These are phyloP conservation scores for Microcebus griseorufus DNA, from an alignment of 2,113 vertebrate species.

Conservation along the genomic window DNA sequence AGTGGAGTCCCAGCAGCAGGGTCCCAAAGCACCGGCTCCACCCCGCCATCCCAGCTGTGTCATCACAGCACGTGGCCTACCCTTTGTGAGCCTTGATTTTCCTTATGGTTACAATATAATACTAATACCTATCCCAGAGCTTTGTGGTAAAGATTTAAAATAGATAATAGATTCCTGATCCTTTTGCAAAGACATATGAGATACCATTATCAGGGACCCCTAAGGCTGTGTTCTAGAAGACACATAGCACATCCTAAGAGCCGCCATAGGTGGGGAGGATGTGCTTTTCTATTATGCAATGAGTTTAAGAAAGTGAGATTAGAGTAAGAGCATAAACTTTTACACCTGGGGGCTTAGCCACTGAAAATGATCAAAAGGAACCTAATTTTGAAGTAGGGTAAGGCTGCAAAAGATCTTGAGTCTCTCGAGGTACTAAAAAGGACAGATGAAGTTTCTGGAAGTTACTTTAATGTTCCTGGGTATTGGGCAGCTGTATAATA, in stretches of 20 bases:
- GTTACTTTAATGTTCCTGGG: not conserved
- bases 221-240: not conserved
- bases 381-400: not conserved
- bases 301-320: not conserved
- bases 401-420: not conserved
- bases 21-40: fast-evolving
- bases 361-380: not conserved
- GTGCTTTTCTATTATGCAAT: not conserved
- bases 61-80: fast-evolving
- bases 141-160: not conserved
- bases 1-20: fast-evolving
- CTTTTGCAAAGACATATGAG: not conserved
- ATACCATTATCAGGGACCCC: not conserved
- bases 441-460: not conserved
- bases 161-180: not conserved
- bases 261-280: not conserved
- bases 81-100: not conserved
- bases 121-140: not conserved
- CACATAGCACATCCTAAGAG: not conserved
- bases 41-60: not conserved
- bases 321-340: not conserved
- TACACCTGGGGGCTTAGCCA: not conserved
- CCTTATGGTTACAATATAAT: not conserved
- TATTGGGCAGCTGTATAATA: not conserved
- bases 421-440: not conserved